phyloP scores from a whole-genome alignment of 2,888 invertebrate genomes.

The Orchesella flavescens region DNA sequence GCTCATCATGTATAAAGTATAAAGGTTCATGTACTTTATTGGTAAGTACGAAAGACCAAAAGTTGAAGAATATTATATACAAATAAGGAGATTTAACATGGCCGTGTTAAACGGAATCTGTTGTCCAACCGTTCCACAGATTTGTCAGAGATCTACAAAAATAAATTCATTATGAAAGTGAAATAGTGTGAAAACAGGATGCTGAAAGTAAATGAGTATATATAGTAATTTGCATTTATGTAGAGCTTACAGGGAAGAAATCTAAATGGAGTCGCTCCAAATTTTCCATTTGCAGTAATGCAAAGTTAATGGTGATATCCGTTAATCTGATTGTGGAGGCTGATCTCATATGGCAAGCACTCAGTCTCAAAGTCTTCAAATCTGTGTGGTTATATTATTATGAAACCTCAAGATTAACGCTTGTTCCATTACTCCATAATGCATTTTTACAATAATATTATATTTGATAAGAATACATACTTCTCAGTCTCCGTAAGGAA shows the following conservation, averaged over 20 bases:
- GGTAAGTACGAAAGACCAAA: no score
- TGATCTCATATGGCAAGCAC: constrained; percentile 37
- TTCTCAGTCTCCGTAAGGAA: constrained; percentile 38
- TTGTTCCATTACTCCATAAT: no score
- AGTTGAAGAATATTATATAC: no score
- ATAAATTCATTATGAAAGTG: no score
- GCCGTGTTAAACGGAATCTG: constrained; percentile 16
- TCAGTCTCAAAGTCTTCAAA: constrained; percentile 46
- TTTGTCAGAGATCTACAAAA: constrained; percentile 38
- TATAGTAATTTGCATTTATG: constrained; percentile 9
- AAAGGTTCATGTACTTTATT: no score
- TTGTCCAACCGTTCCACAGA: constrained; percentile 28
- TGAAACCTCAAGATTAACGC: no score
- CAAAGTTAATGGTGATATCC: constrained; percentile 43
- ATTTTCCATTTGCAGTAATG: constrained; percentile 44
- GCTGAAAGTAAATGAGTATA: no score
- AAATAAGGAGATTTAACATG: constrained; percentile 17
- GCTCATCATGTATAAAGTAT: no score
- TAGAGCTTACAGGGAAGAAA: constrained; percentile 46
- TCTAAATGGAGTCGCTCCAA: constrained; percentile 43
- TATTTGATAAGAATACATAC: no score
- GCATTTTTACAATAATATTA: no score
- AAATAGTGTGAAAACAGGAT: no score
- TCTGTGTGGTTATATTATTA: constrained; percentile 11
- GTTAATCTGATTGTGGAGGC: constrained; percentile 47